A percentile compares a stretch with the other conserved stretches of the same genome.
These are phyloP conservation scores for Cladopsammia gracilis DNA, from an alignment of 64 coral and sea anemone genomes.

Conservation along the genomic window DNA sequence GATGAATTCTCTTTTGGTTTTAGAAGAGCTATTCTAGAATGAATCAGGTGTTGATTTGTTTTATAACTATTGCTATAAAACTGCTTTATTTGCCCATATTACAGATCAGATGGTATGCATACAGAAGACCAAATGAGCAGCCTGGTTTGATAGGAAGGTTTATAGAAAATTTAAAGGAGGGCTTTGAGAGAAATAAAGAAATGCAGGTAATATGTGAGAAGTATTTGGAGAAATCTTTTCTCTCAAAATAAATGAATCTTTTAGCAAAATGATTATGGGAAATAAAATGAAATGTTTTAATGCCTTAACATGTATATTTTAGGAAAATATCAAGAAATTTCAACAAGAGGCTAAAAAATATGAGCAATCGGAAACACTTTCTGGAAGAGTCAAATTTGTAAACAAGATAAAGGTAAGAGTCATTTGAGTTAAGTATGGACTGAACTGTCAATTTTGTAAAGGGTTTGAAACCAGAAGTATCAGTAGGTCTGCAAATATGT, in stretches of 20 bases:
- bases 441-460: no score
- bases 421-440: no score
- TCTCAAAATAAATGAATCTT: no score
- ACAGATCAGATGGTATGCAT: constrained; percentile 88
- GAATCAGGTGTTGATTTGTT: no score
- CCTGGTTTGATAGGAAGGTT: constrained; percentile 96
- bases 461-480: no score
- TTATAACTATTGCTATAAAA: background rate
- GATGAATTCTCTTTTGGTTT: no score
- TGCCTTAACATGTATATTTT: background rate
- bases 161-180: constrained; percentile 96
- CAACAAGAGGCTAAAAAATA: constrained; percentile 93
- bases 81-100: background rate
- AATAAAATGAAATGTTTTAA: no score
- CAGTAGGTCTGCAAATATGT: no score
- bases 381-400: constrained; percentile 15
- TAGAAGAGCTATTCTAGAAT: no score
- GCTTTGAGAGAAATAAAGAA: constrained; percentile 94
- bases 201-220: constrained; percentile 90
- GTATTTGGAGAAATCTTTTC: no score
- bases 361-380: constrained; percentile 88
- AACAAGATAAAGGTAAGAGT: constrained; percentile 48
- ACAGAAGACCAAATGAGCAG: constrained; percentile 86
- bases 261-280: no score
- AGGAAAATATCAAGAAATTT: constrained; percentile 99